Evolutionary conservation across 2,797 vertebrate species (phyloP).

Genomic region (Pogoniulus pusillus): DNA sequence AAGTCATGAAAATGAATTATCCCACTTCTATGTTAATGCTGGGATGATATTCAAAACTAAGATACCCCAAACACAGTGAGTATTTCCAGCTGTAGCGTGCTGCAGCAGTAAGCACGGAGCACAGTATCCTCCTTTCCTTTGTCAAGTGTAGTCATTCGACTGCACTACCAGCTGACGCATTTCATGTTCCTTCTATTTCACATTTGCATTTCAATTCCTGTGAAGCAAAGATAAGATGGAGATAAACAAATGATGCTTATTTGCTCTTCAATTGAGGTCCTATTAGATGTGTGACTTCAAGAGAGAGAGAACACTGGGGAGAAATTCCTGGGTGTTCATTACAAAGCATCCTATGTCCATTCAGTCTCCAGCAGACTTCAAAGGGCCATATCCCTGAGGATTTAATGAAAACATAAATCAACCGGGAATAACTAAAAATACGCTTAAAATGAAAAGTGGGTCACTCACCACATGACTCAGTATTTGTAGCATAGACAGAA

Average conservation of each 20-base stretch:
- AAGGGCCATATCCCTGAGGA: slow-evolving; percentile 29
- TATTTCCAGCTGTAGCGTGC: slow-evolving; percentile 31
- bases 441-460: slow-evolving; percentile 58
- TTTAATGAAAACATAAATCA: slow-evolving; percentile 74
- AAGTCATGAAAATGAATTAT: slow-evolving; percentile 32
- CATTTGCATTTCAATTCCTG: slow-evolving; percentile 74
- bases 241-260: slow-evolving; percentile 68
- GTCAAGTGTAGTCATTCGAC: slow-evolving; percentile 49
- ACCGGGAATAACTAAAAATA: slow-evolving; percentile 61
- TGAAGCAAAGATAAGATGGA: slow-evolving; percentile 68
- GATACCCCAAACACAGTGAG: neutral
- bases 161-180: slow-evolving; percentile 35
- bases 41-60: slow-evolving; percentile 44
- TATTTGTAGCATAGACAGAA: slow-evolving; percentile 5
- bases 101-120: slow-evolving; percentile 57
- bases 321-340: slow-evolving; percentile 5
- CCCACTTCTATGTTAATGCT: slow-evolving; percentile 33
- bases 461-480: slow-evolving; percentile 10
- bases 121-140: slow-evolving; percentile 37
- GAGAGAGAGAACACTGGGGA: neutral
- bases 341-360: slow-evolving; percentile 16
- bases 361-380: slow-evolving; percentile 41
- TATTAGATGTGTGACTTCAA: slow-evolving; percentile 37
- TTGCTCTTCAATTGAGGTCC: slow-evolving; percentile 62
- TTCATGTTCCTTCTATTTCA: slow-evolving; percentile 59